These are phyloP conservation scores for Brachyistius frenatus DNA, from an alignment of 2,113 vertebrate species.

Conservation along the genomic window DNA sequence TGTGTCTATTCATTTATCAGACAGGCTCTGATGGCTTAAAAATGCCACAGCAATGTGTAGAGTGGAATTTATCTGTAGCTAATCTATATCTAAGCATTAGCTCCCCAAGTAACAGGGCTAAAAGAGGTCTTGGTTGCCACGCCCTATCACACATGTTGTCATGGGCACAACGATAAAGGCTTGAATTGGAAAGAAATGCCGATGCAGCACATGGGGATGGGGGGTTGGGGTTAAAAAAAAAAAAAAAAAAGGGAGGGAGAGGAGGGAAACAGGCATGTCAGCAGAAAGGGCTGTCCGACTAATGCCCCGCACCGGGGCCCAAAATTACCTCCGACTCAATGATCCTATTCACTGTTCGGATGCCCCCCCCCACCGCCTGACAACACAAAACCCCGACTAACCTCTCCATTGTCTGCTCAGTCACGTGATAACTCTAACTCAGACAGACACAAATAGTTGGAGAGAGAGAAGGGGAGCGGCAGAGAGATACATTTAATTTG, in stretches of 20 bases:
- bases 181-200: constrained; percentile 79
- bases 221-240: constrained; percentile 64
- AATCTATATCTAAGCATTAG: constrained; percentile 54
- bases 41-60: constrained; percentile 52
- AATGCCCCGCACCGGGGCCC: constrained; percentile 88
- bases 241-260: constrained; percentile 10
- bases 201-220: constrained; percentile 75
- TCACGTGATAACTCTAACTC: constrained; percentile 82
- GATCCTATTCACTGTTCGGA: constrained; percentile 89
- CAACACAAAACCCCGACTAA: constrained; percentile 86
- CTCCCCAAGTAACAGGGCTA: constrained; percentile 53
- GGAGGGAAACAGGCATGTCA: constrained; percentile 86
- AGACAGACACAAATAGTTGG: constrained; percentile 73
- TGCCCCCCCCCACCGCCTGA: constrained; percentile 73
- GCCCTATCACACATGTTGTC: constrained; percentile 79
- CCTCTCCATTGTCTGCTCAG: constrained; percentile 79
- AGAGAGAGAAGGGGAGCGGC: constrained; percentile 66
- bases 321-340: constrained; percentile 94
- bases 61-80: constrained; percentile 24
- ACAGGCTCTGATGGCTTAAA: constrained; percentile 52
- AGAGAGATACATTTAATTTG: constrained; percentile 67
- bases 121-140: constrained; percentile 68
- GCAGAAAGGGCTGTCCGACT: constrained; percentile 89
- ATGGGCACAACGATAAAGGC: constrained; percentile 73
- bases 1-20: constrained; percentile 74